These are phyloP conservation scores for Podarcis siculus DNA, from an alignment of 2,797 vertebrate species.

Conservation along the genomic window DNA sequence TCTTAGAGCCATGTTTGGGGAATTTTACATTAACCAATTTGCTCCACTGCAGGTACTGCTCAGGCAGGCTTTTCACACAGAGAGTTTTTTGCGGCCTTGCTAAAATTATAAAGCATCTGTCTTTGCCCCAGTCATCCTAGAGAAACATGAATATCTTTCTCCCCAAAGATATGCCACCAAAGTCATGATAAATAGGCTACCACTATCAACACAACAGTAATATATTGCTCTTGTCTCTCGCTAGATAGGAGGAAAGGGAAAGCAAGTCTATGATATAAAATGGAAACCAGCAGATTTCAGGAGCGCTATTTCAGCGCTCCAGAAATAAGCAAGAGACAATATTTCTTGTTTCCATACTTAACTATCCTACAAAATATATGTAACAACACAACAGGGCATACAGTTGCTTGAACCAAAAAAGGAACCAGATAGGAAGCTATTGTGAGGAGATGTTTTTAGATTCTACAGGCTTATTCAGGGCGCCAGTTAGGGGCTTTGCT, in stretches of 20 bases:
- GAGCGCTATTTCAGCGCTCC: neutral
- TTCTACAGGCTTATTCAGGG: neutral
- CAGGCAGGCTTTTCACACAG: conserved; percentile 11
- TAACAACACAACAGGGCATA: neutral
- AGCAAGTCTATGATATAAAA: neutral
- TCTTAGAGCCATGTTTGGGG: conserved; percentile 33
- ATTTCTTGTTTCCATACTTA: neutral
- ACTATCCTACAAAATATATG: neutral
- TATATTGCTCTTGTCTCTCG: conserved; percentile 20
- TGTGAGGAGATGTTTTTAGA: neutral
- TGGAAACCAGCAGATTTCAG: neutral
- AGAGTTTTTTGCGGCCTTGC: neutral
- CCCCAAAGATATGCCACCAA: neutral
- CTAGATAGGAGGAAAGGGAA: neutral
- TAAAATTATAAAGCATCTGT: conserved; percentile 6
- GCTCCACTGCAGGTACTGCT: conserved; percentile 21
- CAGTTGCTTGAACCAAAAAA: neutral
- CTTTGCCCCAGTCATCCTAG: neutral
- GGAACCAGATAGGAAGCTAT: neutral
- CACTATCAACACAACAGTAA: conserved; percentile 30
- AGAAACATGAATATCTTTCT: conserved; percentile 11
- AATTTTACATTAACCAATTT: conserved; percentile 56
- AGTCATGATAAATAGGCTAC: conserved; percentile 18
- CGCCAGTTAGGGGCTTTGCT: neutral
- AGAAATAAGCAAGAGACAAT: neutral